These are phyloP conservation scores for Lepeophtheirus nordmannii DNA, from an alignment of 2,888 invertebrate genomes.

Conservation along the genomic window DNA sequence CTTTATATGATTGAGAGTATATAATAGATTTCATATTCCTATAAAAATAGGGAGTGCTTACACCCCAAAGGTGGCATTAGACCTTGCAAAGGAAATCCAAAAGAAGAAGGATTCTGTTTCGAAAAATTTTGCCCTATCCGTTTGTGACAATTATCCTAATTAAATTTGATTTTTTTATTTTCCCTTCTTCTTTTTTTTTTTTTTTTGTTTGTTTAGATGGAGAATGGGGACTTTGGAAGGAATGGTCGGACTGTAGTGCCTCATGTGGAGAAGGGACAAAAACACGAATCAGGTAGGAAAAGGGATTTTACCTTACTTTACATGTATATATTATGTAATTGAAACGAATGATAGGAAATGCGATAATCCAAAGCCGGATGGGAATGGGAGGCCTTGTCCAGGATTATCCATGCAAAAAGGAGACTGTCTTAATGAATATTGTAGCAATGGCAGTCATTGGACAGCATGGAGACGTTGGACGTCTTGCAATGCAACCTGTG, in stretches of 20 bases:
- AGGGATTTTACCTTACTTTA: too few relatives aligned
- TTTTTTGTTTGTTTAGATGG: too few relatives aligned
- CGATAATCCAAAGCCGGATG: neutral
- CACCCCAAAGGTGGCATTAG: neutral
- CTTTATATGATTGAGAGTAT: neutral
- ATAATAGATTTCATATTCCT: neutral
- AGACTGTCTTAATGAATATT: neutral
- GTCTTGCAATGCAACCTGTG: neutral
- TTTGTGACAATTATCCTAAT: neutral
- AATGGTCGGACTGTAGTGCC: slow-evolving; percentile 1
- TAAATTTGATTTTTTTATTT: neutral
- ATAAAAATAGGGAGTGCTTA: neutral
- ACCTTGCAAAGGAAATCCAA: neutral
- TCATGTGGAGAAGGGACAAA: slow-evolving; percentile 5
- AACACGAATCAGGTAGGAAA: neutral
- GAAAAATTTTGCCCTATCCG: neutral
- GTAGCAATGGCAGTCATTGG: neutral
- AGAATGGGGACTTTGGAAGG: neutral
- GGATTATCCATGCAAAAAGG: neutral
- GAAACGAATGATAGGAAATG: neutral
- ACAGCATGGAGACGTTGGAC: neutral
- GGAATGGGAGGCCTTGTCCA: neutral
- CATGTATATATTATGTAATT: too few relatives aligned
- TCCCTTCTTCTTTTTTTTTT: too few relatives aligned
- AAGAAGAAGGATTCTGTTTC: neutral